Evolutionary conservation across 2,797 vertebrate species (phyloP).

Genomic region (Lophotriccus pileatus): DNA sequence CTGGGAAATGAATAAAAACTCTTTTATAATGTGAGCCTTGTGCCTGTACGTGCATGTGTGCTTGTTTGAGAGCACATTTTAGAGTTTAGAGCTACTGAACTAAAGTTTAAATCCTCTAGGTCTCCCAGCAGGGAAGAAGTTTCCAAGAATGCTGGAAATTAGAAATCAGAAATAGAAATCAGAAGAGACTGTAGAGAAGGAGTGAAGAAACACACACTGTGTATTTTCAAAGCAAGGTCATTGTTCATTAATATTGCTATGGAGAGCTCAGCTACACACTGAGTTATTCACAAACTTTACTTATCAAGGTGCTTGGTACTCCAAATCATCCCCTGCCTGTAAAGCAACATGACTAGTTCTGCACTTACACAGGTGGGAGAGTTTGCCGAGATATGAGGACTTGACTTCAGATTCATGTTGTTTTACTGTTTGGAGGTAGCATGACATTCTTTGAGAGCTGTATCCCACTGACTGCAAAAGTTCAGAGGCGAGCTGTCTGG

Average conservation of each 20-base stretch:
- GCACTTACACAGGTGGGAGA: neutral
- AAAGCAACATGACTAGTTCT: neutral
- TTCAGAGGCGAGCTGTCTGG: neutral
- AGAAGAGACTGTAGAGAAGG: neutral
- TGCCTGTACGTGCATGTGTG: neutral
- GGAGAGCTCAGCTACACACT: constrained; percentile 41
- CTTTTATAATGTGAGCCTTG: neutral
- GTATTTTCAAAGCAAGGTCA: constrained; percentile 61
- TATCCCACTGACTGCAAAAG: neutral
- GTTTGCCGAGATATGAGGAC: neutral
- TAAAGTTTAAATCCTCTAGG: neutral
- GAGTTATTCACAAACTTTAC: constrained; percentile 38
- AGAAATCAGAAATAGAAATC: neutral
- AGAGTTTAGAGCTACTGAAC: neutral
- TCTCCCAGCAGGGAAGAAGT: neutral
- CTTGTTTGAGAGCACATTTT: neutral
- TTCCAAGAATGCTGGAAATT: neutral
- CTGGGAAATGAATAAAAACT: neutral
- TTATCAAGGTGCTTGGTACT: constrained; percentile 37
- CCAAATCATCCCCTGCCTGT: neutral
- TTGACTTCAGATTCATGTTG: neutral
- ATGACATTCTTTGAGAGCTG: neutral
- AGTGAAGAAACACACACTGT: constrained; percentile 30
- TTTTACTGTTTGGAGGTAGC: neutral
- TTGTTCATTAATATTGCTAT: constrained; percentile 51